Evolutionary conservation across 2,888 invertebrate genomes (phyloP).

Genomic region (Dicyrtomina minuta): DNA sequence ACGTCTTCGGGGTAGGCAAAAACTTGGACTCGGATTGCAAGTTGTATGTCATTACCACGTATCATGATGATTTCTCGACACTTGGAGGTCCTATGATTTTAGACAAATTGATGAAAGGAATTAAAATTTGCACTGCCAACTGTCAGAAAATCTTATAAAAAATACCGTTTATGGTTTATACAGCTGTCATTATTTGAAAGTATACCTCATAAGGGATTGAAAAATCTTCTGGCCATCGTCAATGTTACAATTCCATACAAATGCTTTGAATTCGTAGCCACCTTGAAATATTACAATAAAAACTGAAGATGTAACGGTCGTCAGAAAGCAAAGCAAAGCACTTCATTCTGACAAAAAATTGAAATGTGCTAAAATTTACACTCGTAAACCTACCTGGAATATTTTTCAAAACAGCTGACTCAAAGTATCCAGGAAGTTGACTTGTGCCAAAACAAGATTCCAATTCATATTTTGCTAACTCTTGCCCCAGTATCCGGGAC

Average conservation of each 20-base stretch:
- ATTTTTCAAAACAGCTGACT: slow-evolving; percentile 35
- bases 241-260: slow-evolving; percentile 33
- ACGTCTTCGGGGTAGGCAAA: slow-evolving; percentile 45
- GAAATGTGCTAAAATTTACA: too few relatives aligned
- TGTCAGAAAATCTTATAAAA: too few relatives aligned
- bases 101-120: too few relatives aligned
- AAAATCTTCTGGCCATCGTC: slow-evolving; percentile 28
- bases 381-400: too few relatives aligned
- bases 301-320: not conserved
- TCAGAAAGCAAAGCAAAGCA: not conserved
- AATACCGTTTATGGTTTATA: too few relatives aligned
- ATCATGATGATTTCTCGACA: slow-evolving; percentile 38
- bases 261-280: slow-evolving; percentile 43
- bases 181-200: too few relatives aligned
- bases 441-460: slow-evolving; percentile 32
- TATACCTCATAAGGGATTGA: slow-evolving; percentile 9
- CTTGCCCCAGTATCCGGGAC: slow-evolving; percentile 39
- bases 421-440: slow-evolving; percentile 35
- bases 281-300: slow-evolving; percentile 3
- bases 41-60: slow-evolving; percentile 39
- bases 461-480: slow-evolving; percentile 38
- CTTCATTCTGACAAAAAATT: too few relatives aligned
- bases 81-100: slow-evolving; percentile 25
- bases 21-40: slow-evolving; percentile 36
- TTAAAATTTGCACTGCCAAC: too few relatives aligned